Percentiles rank a stretch among this genome's conserved stretches.
phyloP scores from a whole-genome alignment of 2,113 vertebrate species.

The Ramphastos sulfuratus region DNA sequence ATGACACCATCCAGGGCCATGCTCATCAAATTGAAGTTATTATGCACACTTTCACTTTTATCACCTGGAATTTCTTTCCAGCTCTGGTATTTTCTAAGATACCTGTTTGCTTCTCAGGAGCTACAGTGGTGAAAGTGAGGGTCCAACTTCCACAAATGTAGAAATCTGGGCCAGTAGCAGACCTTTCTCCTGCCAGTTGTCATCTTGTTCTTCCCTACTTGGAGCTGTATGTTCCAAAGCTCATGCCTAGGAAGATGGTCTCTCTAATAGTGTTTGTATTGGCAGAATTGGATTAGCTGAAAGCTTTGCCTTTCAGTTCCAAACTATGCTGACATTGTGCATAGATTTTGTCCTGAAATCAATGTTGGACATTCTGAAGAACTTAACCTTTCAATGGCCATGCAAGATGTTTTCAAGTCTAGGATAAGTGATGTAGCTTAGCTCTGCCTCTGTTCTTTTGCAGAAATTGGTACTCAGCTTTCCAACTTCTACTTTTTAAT shows the following conservation, averaged over 20 bases:
- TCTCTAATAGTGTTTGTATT: background rate
- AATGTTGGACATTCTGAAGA: background rate
- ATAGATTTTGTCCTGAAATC: background rate
- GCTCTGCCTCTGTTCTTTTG: background rate
- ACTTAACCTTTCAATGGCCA: background rate
- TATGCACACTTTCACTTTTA: background rate
- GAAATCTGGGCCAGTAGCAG: background rate
- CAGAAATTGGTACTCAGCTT: background rate
- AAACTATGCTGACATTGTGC: background rate
- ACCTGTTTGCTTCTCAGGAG: background rate
- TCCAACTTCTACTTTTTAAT: background rate
- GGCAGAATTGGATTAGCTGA: background rate
- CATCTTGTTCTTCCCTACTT: background rate
- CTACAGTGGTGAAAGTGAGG: background rate
- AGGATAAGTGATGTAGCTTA: background rate
- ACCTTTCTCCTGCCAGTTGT: background rate
- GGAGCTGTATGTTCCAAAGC: background rate
- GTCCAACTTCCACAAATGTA: background rate
- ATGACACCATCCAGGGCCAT: background rate
- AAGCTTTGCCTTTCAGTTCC: background rate
- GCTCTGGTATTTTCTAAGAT: background rate
- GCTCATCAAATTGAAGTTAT: background rate
- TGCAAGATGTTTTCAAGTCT: background rate
- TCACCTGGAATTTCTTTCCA: background rate
- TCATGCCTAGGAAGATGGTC: background rate